These are phyloP conservation scores for Pygoscelis antarcticus DNA, from an alignment of 2,113 vertebrate species.

Conservation along the genomic window DNA sequence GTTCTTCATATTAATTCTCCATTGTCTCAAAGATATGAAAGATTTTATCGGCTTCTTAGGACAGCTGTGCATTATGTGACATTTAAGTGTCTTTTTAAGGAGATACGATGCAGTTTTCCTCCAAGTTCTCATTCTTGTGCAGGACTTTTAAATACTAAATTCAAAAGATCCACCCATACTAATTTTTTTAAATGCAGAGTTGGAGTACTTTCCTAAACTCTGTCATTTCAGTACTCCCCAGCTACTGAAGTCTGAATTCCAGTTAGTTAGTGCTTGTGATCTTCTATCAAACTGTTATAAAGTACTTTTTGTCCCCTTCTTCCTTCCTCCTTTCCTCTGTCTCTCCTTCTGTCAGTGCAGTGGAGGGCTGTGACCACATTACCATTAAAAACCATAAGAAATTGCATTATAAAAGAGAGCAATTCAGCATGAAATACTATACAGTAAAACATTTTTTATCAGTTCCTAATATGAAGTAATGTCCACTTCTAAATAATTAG, in stretches of 20 bases:
- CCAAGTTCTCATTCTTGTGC: not conserved
- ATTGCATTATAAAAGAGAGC: not conserved
- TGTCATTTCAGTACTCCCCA: not conserved
- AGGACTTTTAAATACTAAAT: not conserved
- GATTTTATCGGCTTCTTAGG: not conserved
- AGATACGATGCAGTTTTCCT: not conserved
- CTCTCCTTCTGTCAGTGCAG: not conserved
- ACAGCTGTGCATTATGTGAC: not conserved
- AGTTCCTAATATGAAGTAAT: not conserved
- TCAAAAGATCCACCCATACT: not conserved
- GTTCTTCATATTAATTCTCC: not conserved
- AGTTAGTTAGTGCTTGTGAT: not conserved
- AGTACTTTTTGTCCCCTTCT: not conserved
- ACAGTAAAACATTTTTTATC: not conserved
- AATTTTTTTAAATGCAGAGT: not conserved
- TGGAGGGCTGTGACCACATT: not conserved
- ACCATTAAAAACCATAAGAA: not conserved
- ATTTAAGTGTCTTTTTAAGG: not conserved
- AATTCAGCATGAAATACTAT: not conserved
- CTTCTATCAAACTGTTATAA: not conserved
- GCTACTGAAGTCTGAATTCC: not conserved
- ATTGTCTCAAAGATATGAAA: not conserved
- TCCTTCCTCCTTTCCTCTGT: not conserved
- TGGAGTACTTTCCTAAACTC: not conserved
- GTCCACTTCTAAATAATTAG: not conserved